phyloP scores from a whole-genome alignment of 2,888 invertebrate genomes.

The Xylota segnis region DNA sequence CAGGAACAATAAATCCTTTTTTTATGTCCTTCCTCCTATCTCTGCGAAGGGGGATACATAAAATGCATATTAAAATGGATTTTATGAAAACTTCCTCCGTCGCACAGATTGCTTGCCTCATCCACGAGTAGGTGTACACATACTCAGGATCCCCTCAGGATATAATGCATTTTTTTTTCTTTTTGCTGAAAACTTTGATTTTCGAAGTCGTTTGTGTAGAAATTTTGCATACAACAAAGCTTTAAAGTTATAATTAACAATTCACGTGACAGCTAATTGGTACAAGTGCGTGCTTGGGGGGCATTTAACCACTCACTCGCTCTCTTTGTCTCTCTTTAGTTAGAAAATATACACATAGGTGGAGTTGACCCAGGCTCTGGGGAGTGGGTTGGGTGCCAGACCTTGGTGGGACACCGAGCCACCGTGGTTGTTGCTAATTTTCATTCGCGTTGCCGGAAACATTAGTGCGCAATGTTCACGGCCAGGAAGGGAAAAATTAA shows the following conservation, averaged over 20 bases:
- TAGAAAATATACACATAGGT: constrained; percentile 1
- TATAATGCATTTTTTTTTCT: background rate
- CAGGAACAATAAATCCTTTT: no score
- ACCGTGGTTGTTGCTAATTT: constrained; percentile 46
- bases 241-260: constrained; percentile 56
- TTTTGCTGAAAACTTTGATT: background rate
- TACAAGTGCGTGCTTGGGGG: constrained; percentile 56
- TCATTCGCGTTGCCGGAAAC: constrained; percentile 15
- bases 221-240: constrained; percentile 49
- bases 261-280: constrained; percentile 65
- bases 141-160: background rate
- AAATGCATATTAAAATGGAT: background rate
- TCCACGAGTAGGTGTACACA: background rate
- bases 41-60: background rate
- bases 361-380: constrained; percentile 1
- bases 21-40: background rate
- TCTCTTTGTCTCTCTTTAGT: background rate
- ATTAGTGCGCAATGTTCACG: constrained; percentile 22
- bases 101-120: no score
- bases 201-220: background rate
- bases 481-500: constrained; percentile 45
- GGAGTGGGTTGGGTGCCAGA: constrained; percentile 1
- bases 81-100: background rate
- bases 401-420: constrained; percentile 1
- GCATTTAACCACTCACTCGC: no score